A percentile compares a stretch with the other conserved stretches of the same genome.
Conservation (phyloP, 2,888 invertebrate species). For the Drosophila fulvimacula region DNA sequence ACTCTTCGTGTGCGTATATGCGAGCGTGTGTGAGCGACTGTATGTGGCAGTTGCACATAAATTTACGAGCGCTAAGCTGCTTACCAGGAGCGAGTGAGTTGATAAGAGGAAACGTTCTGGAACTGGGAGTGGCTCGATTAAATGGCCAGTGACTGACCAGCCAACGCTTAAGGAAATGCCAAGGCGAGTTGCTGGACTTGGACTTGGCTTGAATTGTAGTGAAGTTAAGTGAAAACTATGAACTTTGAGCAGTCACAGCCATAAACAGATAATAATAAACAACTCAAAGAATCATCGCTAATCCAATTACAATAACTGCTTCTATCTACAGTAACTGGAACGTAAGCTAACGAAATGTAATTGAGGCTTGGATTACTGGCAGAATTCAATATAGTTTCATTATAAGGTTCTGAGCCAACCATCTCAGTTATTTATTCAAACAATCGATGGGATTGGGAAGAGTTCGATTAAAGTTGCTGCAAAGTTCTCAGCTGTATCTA, state of each 20-base stretch:
- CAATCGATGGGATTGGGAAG: not conserved
- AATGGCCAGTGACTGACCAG: slow-evolving; percentile 30
- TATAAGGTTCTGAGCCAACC: not conserved
- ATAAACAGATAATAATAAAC: slow-evolving; percentile 1
- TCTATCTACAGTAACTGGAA: not conserved
- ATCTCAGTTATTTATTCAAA: not conserved
- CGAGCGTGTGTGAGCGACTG: not conserved
- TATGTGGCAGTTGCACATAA: slow-evolving; percentile 60
- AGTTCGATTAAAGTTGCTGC: slow-evolving; percentile 3
- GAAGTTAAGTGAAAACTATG: slow-evolving; percentile 9
- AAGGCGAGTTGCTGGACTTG: slow-evolving; percentile 6
- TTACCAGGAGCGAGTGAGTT: slow-evolving; percentile 32
- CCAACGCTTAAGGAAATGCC: slow-evolving; percentile 52
- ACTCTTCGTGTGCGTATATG: slow-evolving; percentile 25
- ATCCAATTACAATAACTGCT: not conserved
- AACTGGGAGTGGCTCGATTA: slow-evolving; percentile 30
- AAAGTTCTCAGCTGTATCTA: not conserved
- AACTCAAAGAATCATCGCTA: not conserved
- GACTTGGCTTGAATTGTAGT: not conserved
- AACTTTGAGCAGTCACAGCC: slow-evolving; percentile 5
- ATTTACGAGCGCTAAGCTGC: slow-evolving; percentile 61
- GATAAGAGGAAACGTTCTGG: slow-evolving; percentile 45
- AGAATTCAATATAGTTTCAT: not conserved
- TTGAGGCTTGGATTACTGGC: too few species aligned
- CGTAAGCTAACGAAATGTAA: not conserved